Base-by-base conservation (phyloP, 2,797 vertebrate genomes). In the Poeciliopsis paucimaculata region DNA sequence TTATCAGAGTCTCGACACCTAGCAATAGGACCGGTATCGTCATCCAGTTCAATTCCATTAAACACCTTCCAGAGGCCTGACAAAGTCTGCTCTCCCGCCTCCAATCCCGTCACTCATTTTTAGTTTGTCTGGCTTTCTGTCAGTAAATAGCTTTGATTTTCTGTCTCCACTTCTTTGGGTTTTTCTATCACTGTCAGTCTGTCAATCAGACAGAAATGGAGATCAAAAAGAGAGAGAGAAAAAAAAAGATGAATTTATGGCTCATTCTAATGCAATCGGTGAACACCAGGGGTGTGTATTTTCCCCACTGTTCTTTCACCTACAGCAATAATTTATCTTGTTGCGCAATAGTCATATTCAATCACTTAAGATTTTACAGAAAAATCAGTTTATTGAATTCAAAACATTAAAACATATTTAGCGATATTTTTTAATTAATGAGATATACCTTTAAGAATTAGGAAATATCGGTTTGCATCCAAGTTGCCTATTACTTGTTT, bases 1-100 rank as follows among this genome's bases (percentile, higher is more conserved):
- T 93, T 95, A 95, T 95, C 93, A 75, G 80, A 57, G 82, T 81
- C 81, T 74, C 84, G 88, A 84, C 88, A 87, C 75, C 77, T 64
- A 87, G 77, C 79, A 75, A 20, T 34, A 73, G 73, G 73, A 81
- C 80, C 80, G 83, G 77, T 88, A 84, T 90, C 80, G 15, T 85
- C 86, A 89, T 90, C 90, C 90, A 77, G 84, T 76, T 81, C 72
- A 41, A 9, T 79, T 86, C 82, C 75, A 88, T 89, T 88, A 86
- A 86, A 88, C 78, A 81, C 78, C 64, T 87, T 83, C 82, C 53
- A 64, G 51, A 84, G 68, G 64, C 75, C 72, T 70, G 75, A 71
- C 76, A 84, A 76, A 46, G 86, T 83, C 79, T 53, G 72, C 60
- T 53, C 51, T 49, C 51, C 43, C 1, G 26, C 79, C 86, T 87